Conservation (phyloP, 1,140 invertebrate species). For the Drosophila tristis region DNA sequence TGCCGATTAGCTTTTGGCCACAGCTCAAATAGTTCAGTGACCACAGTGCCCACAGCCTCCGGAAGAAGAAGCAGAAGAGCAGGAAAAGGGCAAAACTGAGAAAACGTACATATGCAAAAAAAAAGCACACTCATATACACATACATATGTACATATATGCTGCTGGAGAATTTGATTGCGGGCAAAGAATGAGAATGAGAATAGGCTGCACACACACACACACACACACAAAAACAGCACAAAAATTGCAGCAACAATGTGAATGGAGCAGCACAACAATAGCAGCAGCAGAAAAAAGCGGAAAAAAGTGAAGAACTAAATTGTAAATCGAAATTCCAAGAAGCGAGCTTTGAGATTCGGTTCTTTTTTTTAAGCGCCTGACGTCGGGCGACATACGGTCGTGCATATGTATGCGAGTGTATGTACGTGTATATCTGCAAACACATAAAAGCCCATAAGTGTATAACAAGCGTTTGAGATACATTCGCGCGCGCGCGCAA, state of each 20-base stretch:
- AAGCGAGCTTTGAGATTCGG: conserved; percentile 66
- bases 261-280: conserved; percentile 72
- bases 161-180: conserved; percentile 61
- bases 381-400: conserved; percentile 7
- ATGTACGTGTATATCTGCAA: conserved; percentile 1
- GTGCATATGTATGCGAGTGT: too few species aligned
- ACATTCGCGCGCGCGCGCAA: conserved; percentile 72
- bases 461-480: conserved; percentile 73
- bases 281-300: conserved; percentile 41
- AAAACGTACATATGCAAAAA: conserved; percentile 67
- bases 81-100: conserved; percentile 55
- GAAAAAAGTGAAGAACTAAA: conserved; percentile 72
- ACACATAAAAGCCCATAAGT: conserved; percentile 19
- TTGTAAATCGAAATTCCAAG: conserved; percentile 83
- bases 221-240: conserved; percentile 32
- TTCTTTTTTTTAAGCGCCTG: conserved; percentile 35
- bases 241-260: conserved; percentile 76
- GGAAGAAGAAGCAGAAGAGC: conserved; percentile 15
- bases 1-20: too few species aligned
- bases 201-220: conserved; percentile 65
- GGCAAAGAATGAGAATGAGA: conserved; percentile 70
- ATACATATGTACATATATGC: conserved; percentile 14
- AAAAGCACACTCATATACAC: conserved; percentile 33
- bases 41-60: conserved; percentile 56
- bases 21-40: conserved; percentile 18